Percentiles rank a stretch among this genome's conserved stretches.
Conservation (phyloP, 2,797 vertebrate genomes). For the Martes flavigula region DNA sequence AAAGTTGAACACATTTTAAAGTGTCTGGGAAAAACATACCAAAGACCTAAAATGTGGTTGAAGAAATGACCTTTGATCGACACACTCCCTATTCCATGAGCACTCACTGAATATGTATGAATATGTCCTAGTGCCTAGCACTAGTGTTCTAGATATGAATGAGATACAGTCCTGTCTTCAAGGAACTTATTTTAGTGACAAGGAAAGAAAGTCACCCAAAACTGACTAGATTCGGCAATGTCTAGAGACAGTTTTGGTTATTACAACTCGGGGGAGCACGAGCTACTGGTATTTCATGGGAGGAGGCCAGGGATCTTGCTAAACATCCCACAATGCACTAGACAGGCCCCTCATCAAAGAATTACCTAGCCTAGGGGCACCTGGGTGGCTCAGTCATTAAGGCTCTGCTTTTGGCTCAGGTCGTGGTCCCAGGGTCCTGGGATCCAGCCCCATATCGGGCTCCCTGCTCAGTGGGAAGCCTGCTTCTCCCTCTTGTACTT, state of each 20-base stretch:
- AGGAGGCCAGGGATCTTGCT: background rate
- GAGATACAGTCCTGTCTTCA: background rate
- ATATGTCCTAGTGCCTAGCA: background rate
- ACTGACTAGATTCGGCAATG: background rate
- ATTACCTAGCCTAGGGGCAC: background rate
- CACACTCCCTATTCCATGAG: background rate
- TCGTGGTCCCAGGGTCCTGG: too few relatives aligned
- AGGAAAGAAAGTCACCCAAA: background rate
- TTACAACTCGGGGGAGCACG: background rate
- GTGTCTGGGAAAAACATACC: background rate
- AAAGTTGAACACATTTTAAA: background rate
- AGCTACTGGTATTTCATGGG: background rate
- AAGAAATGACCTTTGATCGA: background rate
- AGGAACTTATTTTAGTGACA: background rate
- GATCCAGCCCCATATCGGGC: too few relatives aligned
- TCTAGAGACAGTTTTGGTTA: background rate
- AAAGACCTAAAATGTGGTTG: background rate
- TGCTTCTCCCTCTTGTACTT: too few relatives aligned
- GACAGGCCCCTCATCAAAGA: background rate
- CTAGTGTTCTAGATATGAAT: constrained; percentile 30
- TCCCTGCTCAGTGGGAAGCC: too few relatives aligned
- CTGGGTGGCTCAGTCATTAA: too few relatives aligned
- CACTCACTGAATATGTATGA: background rate
- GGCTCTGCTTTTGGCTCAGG: too few relatives aligned
- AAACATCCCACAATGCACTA: background rate